Base-by-base conservation (phyloP, 2,797 vertebrate species). In the Coccyzus lansbergi region DNA sequence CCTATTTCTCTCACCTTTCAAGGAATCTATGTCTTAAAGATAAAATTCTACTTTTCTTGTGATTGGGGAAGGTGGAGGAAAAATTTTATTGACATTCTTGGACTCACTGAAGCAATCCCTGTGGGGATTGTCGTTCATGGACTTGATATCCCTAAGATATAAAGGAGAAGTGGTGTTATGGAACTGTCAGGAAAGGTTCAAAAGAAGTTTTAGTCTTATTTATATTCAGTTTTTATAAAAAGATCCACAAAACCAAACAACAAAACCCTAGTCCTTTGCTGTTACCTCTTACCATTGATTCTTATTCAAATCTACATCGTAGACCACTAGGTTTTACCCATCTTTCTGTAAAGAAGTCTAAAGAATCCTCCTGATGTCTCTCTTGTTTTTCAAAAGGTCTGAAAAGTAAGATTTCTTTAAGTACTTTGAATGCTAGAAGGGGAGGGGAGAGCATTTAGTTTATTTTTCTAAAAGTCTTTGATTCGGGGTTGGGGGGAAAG, bases 211-310 rank as follows among this genome's bases (percentile, higher is more conserved):
- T 15, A 26, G 24, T 49, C 0, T 40, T 91, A 21, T 67, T 16
- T 78, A 42, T 78, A 52, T 6, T 52, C 49, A 49, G 5, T 75
- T 75, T 38, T 38, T 75, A 71, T 24, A 12, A 80, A 77, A 51
- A 64, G 24, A 2, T 3, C 4, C 25, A 12, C 31, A 44, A 84
- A 76, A 21, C 8, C 31, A 55, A 34, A 31, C 36, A 68, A 31
- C 4, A 33, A n/a, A 42, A 59, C 18, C 2, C 0, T 15, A 38
- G 20, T 56, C 24, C 11, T 83, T 51, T 70, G 51, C 15, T 52
- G 8, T 22, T 17, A 3, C 3, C 0, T 2, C 7, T 6, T 26
- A 17, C 3, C 28, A 7, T 7, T 28, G n/a, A 42, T 63, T 76
- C 22, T 21, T 76, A 21, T 70, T 91, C 46, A 91, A 76, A 58